These are phyloP conservation scores for Dione vanillae DNA, from an alignment of 2,888 invertebrate genomes.

Conservation along the genomic window DNA sequence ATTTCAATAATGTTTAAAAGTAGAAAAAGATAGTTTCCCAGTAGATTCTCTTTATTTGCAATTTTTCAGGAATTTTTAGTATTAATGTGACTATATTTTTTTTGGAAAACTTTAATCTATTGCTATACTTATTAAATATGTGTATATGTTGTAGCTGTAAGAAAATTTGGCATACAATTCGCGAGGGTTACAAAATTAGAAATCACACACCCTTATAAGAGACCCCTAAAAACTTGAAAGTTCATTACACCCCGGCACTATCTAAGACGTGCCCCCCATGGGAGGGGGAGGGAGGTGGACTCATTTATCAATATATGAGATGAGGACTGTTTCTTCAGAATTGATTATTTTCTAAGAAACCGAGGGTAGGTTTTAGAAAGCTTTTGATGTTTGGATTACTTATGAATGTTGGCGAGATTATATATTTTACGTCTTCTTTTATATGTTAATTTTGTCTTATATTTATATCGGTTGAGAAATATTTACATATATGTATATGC, in stretches of 20 bases:
- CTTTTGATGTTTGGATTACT: constrained; percentile 50
- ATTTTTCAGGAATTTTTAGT: too few relatives aligned
- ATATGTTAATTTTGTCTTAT: neutral
- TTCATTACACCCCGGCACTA: constrained; percentile 83
- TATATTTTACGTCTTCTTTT: neutral
- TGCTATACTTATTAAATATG: neutral
- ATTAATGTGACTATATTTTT: too few relatives aligned
- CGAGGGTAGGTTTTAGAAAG: constrained; percentile 61
- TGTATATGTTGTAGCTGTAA: neutral
- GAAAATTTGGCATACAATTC: neutral
- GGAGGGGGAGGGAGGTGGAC: constrained; percentile 71
- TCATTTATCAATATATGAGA: constrained; percentile 83
- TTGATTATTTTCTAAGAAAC: constrained; percentile 83
- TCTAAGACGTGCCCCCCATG: constrained; percentile 72
- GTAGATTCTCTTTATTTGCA: neutral
- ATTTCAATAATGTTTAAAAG: neutral
- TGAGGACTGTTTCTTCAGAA: constrained; percentile 83
- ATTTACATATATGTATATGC: too few relatives aligned
- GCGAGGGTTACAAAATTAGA: constrained; percentile 36
- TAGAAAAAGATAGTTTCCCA: neutral
- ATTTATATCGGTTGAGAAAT: neutral
- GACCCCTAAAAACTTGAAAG: constrained; percentile 59
- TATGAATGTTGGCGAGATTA: constrained; percentile 5
- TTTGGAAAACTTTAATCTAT: neutral
- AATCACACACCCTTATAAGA: constrained; percentile 44